Evolutionary conservation across 2,797 vertebrate species (phyloP).

Genomic region (Sternarchorhynchus goeldii): DNA sequence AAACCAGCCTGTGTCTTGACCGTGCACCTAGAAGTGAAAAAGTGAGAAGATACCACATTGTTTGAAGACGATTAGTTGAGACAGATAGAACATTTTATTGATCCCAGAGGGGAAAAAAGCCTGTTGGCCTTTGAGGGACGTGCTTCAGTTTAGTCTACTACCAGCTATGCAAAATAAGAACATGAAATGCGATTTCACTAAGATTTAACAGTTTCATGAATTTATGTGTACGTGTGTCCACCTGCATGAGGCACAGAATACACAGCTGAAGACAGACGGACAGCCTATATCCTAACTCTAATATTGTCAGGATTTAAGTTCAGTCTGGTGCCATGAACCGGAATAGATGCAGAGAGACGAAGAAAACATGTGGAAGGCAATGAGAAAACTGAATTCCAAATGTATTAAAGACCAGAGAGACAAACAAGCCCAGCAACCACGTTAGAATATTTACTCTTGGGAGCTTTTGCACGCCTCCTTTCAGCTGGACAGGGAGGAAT

Average conservation of each 20-base stretch:
- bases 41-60: too few relatives aligned
- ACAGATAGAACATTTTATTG: too few relatives aligned
- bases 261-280: not conserved
- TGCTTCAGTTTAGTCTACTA: conserved; percentile 3
- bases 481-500: conserved; percentile 26
- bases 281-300: conserved; percentile 23
- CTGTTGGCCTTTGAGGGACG: conserved; percentile 12
- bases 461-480: conserved; percentile 15
- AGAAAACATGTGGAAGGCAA: conserved; percentile 15
- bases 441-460: conserved; percentile 18
- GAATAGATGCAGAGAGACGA: conserved; percentile 12
- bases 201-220: conserved; percentile 1
- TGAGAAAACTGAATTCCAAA: conserved; percentile 22
- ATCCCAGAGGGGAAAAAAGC: not conserved
- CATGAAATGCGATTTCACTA: conserved; percentile 27
- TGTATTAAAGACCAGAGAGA: conserved; percentile 15
- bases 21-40: too few relatives aligned
- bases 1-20: not conserved
- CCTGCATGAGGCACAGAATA: not conserved
- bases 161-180: not conserved
- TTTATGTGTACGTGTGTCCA: conserved; percentile 16
- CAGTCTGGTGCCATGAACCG: conserved; percentile 35
- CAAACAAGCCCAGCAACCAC: not conserved
- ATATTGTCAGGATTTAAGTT: conserved; percentile 38
- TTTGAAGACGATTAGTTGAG: too few relatives aligned